Percentiles rank a stretch among this genome's conserved stretches.
Conservation (phyloP, 1,140 invertebrate species). For the Arctopsyche grandis region DNA sequence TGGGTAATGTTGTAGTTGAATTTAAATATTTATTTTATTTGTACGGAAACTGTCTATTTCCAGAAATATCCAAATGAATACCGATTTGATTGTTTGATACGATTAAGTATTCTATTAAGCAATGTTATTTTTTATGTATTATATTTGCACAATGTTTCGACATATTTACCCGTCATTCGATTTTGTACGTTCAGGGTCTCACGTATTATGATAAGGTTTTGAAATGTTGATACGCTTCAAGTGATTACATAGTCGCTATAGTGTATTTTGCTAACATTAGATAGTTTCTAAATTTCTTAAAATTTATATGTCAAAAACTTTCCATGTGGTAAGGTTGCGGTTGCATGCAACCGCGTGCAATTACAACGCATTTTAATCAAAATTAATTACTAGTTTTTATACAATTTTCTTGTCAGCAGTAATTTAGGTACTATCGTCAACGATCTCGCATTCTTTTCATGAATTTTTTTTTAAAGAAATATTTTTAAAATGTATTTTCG, state of each 20-base stretch:
- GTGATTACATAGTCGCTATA: slow-evolving; percentile 9
- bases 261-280: neutral
- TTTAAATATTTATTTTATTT: neutral
- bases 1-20: neutral
- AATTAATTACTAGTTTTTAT: neutral
- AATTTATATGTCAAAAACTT: no score
- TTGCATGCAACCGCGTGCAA: no score
- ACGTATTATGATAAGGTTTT: slow-evolving; percentile 45
- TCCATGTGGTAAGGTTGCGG: no score
- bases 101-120: neutral
- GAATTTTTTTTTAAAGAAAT: no score
- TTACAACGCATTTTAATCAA: no score
- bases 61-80: neutral
- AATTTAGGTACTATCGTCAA: neutral
- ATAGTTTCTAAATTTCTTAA: no score
- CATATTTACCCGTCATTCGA: neutral
- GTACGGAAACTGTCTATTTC: neutral
- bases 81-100: neutral
- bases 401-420: neutral
- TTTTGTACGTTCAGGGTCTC: slow-evolving; percentile 41
- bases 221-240: slow-evolving; percentile 44
- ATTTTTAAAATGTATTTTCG: no score
- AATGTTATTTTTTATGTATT: neutral
- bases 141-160: slow-evolving; percentile 20
- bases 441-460: no score